Base-by-base conservation (phyloP, 2,797 vertebrate genomes). In the Tadarida brasiliensis region DNA sequence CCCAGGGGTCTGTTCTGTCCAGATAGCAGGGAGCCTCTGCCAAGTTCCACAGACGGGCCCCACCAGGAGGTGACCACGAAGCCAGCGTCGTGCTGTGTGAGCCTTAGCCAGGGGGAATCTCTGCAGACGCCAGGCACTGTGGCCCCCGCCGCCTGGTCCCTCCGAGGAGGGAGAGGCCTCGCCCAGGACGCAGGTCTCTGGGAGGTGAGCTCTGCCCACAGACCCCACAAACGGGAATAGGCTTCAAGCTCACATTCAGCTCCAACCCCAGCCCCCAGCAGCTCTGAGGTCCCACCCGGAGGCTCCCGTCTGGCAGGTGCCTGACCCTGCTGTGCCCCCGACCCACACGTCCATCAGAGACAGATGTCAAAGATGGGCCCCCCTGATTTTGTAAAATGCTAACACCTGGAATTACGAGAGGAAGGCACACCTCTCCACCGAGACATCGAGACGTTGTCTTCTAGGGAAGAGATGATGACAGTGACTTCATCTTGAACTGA, bases 201-300 rank as follows among this genome's bases (percentile, higher is more conserved):
- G 35, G 49, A 26, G 51, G 44, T 24, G 47, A 51, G n/a, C n/a
- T 63, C 5, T 0, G 14, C 86, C 47, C 20, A 4, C 1, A 7
- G 44, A 5, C 51, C 30, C 61, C 6, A 33, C 30, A 26, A 11
- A 11, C 0, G 0, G 80, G 77, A 39, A 30, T 0, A 1, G 8
- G 35, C 91, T 61, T 33, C 33, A 22, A 56, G 19, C 70, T 15
- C 0, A 0, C 28, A 0, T 4, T 1, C 9, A 28, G 4, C 49
- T 33, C 14, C 6, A 17, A n/a, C n/a, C 61, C 61, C 28, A 6
- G 24, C 47, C 39, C 22, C 76, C 6, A 1, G 68, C 70, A 26
- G 35, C 70, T 20, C 91, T 19, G 54, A 56, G 74, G 10, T 14
- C 80, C 59, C 67, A 24, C 39, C 82, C 47, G 9, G n/a, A 14